These are phyloP conservation scores for Lysiphlebus fabarum DNA, from an alignment of 1,140 invertebrate species.

Conservation along the genomic window DNA sequence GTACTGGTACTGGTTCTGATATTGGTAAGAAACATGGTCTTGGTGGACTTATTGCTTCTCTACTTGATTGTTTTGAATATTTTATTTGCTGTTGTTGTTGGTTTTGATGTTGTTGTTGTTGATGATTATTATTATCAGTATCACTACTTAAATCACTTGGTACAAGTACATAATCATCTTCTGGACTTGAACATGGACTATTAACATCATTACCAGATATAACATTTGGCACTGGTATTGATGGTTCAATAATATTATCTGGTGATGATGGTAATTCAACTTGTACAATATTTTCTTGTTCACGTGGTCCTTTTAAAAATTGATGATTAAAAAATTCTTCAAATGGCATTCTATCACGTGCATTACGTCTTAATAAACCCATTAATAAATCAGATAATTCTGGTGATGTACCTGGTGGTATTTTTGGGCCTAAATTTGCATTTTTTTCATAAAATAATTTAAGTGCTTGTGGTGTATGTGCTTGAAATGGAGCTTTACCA, in stretches of 20 bases:
- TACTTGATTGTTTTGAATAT: constrained; percentile 44
- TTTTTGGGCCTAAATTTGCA: constrained; percentile 92
- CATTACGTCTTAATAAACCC: constrained; percentile 85
- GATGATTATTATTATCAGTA: constrained; percentile 48
- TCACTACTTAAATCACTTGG: constrained; percentile 67
- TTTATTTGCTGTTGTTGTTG: constrained; percentile 32
- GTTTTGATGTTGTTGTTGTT: constrained; percentile 11
- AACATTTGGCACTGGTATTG: constrained; percentile 31
- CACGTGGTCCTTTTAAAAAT: constrained; percentile 74
- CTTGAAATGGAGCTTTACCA: constrained; percentile 97
- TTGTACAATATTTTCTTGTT: constrained; percentile 42
- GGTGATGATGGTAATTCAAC: constrained; percentile 51
- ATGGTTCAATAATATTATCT: constrained; percentile 34
- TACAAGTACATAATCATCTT: constrained; percentile 86
- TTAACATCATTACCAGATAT: constrained; percentile 51
- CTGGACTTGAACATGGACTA: constrained; percentile 63
- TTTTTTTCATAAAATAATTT: constrained; percentile 98
- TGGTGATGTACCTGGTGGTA: constrained; percentile 86
- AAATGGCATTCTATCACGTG: constrained; percentile 93
- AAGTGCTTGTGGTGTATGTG: constrained; percentile 95
- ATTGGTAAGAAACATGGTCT: constrained; percentile 69
- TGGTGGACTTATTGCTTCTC: constrained; percentile 60
- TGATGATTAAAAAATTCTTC: constrained; percentile 91
- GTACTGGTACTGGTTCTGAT: constrained; percentile 76
- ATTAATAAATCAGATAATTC: constrained; percentile 85